Conservation (phyloP, 2,797 vertebrate species). For the Discoglossus pictus region DNA sequence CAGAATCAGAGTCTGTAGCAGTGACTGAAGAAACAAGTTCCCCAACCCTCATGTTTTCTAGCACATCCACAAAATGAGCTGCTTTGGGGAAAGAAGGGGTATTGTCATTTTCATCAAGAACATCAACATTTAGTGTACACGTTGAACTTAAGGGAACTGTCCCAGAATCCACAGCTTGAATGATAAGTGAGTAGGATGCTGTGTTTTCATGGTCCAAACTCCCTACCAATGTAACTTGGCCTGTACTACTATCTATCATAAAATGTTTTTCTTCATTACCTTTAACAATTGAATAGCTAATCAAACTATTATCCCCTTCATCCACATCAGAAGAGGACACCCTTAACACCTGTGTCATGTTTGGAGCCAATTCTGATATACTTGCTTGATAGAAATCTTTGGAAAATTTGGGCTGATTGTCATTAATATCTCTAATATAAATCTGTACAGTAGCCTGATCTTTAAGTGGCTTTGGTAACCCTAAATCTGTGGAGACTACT, state of each 20-base stretch:
- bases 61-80: constrained; percentile 83
- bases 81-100: constrained; percentile 89
- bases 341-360: constrained; percentile 88
- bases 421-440: constrained; percentile 93
- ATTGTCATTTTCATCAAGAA: constrained; percentile 97
- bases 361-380: constrained; percentile 87
- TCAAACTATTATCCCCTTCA: constrained; percentile 87
- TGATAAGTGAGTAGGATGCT: constrained; percentile 84
- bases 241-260: constrained; percentile 79
- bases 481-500: constrained; percentile 88
- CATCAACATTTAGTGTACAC: constrained; percentile 85
- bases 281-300: constrained; percentile 82
- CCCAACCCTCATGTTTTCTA: constrained; percentile 95
- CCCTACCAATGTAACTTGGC: constrained; percentile 89
- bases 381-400: constrained; percentile 96
- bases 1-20: constrained; percentile 89
- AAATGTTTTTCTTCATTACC: constrained; percentile 93
- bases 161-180: constrained; percentile 88
- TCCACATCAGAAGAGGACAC: constrained; percentile 95
- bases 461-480: constrained; percentile 88
- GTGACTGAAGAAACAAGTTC: constrained; percentile 93
- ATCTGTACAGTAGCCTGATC: constrained; percentile 96
- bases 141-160: constrained; percentile 80
- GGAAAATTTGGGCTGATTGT: constrained; percentile 91
- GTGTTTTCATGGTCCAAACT: constrained; percentile 89